Evolutionary conservation across 2,888 invertebrate genomes (phyloP).

Genomic region (Lapara coniferarum): DNA sequence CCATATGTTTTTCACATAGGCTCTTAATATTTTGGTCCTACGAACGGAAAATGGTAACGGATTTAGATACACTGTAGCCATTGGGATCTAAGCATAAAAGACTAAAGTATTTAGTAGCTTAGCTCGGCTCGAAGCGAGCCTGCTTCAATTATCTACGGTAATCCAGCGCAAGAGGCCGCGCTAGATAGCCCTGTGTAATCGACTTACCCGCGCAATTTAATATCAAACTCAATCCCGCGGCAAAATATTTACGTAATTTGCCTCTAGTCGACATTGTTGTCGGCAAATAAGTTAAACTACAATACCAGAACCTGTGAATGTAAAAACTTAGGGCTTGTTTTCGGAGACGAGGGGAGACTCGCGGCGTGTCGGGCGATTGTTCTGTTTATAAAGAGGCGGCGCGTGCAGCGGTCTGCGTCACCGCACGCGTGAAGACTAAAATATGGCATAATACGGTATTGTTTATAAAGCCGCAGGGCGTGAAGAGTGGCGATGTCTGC

Average conservation of each 20-base stretch:
- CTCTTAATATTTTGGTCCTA: too few relatives aligned
- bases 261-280: slow-evolving; percentile 47
- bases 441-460: too few relatives aligned
- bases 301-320: slow-evolving; percentile 16
- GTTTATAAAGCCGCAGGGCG: too few relatives aligned
- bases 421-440: too few relatives aligned
- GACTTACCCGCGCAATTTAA: slow-evolving; percentile 70
- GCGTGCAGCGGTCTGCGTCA: too few relatives aligned
- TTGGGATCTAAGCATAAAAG: slow-evolving; percentile 37
- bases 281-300: slow-evolving; percentile 40
- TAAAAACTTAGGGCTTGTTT: neutral
- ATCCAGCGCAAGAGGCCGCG: slow-evolving; percentile 59
- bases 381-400: too few relatives aligned
- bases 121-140: slow-evolving; percentile 43
- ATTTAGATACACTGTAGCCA: neutral
- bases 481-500: too few relatives aligned
- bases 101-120: slow-evolving; percentile 40
- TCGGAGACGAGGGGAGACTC: too few relatives aligned
- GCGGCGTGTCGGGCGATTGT: too few relatives aligned
- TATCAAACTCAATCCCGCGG: slow-evolving; percentile 64
- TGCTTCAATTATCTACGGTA: slow-evolving; percentile 64
- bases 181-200: slow-evolving; percentile 65
- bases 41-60: neutral
- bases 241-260: slow-evolving; percentile 69
- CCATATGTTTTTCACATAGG: too few relatives aligned